These are phyloP conservation scores for Festucalex cinctus DNA, from an alignment of 2,113 vertebrate species.

Conservation along the genomic window DNA sequence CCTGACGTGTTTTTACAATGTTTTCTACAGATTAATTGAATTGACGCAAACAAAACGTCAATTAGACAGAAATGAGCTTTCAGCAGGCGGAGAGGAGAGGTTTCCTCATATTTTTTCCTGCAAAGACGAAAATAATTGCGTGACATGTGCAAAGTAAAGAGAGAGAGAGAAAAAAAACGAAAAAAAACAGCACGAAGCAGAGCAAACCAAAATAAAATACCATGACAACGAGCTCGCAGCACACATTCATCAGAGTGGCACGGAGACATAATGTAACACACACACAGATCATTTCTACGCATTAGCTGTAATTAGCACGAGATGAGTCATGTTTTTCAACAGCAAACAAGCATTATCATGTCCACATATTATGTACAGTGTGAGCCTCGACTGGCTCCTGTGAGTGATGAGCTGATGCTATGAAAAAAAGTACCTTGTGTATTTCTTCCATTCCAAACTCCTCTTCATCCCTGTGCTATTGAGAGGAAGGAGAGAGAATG, in stretches of 20 bases:
- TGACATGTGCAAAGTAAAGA: slow-evolving; percentile 22
- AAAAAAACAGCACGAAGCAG: slow-evolving; percentile 36
- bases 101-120: slow-evolving; percentile 57
- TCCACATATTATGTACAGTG: background rate
- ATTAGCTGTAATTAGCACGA: slow-evolving; percentile 20
- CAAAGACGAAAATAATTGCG: slow-evolving; percentile 54
- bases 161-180: slow-evolving; percentile 12
- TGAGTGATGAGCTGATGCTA: slow-evolving; percentile 37
- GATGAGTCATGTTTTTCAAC: slow-evolving; percentile 10
- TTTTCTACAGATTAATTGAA: slow-evolving; percentile 8
- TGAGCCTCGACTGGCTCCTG: slow-evolving; percentile 21
- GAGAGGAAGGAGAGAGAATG: slow-evolving; percentile 51
- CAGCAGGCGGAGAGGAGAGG: slow-evolving; percentile 35
- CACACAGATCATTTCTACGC: slow-evolving; percentile 33
- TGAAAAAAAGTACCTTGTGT: slow-evolving; percentile 70
- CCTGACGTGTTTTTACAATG: background rate
- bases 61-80: slow-evolving; percentile 34
- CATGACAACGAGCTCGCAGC: slow-evolving; percentile 58
- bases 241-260: slow-evolving; percentile 45
- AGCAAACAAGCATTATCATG: background rate
- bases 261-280: slow-evolving; percentile 25
- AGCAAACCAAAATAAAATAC: slow-evolving; percentile 60
- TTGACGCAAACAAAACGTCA: slow-evolving; percentile 27
- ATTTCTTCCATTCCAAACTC: slow-evolving; percentile 76
- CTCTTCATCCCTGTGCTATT: slow-evolving; percentile 75